Evolutionary conservation across 2,797 vertebrate genomes (phyloP).

Genomic region (Steatocranus sp.): DNA sequence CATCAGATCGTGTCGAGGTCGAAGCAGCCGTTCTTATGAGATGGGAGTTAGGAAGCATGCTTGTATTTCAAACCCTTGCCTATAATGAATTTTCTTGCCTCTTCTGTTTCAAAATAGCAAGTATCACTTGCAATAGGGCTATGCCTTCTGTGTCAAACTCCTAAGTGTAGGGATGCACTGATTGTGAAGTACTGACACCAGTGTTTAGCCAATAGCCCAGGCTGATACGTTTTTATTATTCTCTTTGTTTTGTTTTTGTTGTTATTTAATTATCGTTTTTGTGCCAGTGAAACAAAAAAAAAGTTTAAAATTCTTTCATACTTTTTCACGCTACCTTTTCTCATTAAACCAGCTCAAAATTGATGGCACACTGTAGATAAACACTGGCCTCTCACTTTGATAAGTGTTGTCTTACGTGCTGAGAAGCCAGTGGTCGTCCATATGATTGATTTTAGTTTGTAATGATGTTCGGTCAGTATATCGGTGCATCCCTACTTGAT

Average conservation of each 20-base stretch:
- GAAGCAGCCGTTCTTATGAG: conserved; percentile 9
- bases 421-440: neutral
- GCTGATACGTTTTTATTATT: neutral
- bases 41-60: conserved; percentile 28
- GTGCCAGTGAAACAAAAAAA: too few species aligned
- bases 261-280: too few species aligned
- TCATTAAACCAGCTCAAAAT: neutral
- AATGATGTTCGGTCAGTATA: neutral
- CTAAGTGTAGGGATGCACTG: neutral
- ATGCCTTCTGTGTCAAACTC: conserved; percentile 1
- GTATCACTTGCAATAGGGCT: conserved; percentile 48
- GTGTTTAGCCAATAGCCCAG: neutral
- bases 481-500: neutral
- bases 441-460: neutral
- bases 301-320: neutral
- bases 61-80: conserved; percentile 46
- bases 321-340: neutral
- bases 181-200: neutral
- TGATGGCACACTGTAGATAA: neutral
- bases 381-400: neutral
- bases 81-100: conserved; percentile 43
- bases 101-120: conserved; percentile 34
- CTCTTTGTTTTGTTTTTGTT: neutral
- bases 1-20: neutral
- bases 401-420: neutral